Conservation (phyloP, 2,797 vertebrate species). For the Leptoclinus maculatus region DNA sequence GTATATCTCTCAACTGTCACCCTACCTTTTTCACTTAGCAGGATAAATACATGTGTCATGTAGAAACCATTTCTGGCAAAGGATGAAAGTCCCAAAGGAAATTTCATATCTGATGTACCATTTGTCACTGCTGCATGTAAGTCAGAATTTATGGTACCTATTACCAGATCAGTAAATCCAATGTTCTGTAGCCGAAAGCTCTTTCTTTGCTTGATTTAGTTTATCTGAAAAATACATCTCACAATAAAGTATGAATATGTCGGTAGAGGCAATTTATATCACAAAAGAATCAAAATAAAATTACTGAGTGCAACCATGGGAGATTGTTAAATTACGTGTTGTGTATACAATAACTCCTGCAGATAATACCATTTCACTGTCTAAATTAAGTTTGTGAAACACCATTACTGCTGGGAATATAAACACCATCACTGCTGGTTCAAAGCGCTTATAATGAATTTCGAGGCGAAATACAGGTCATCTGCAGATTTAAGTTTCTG, state of each 20-base stretch:
- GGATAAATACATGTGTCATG: slow-evolving; percentile 75
- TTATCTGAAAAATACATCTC: slow-evolving; percentile 78
- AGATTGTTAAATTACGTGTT: slow-evolving; percentile 65
- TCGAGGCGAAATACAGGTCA: slow-evolving; percentile 40
- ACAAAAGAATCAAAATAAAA: slow-evolving; percentile 68
- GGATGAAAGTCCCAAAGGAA: slow-evolving; percentile 77
- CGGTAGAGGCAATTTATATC: slow-evolving; percentile 65
- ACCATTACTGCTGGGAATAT: slow-evolving; percentile 56
- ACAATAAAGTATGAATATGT: slow-evolving; percentile 72
- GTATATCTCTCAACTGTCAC: slow-evolving; percentile 55
- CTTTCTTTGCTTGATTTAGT: slow-evolving; percentile 81
- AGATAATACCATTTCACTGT: slow-evolving; percentile 61
- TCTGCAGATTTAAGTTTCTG: slow-evolving; percentile 15
- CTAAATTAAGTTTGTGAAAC: slow-evolving; percentile 66
- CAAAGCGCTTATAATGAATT: slow-evolving; percentile 37
- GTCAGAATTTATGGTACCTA: slow-evolving; percentile 83
- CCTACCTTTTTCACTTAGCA: slow-evolving; percentile 73
- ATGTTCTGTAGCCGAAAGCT: slow-evolving; percentile 79
- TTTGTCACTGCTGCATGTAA: slow-evolving; percentile 79
- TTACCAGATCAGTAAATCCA: slow-evolving; percentile 81
- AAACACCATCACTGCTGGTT: slow-evolving; percentile 48
- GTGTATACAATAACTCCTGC: slow-evolving; percentile 61
- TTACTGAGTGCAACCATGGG: slow-evolving; percentile 52
- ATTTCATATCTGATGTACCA: slow-evolving; percentile 80
- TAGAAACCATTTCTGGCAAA: slow-evolving; percentile 74